Evolutionary conservation across 1,140 invertebrate genomes (phyloP).

Genomic region (Wasmannia auropunctata): DNA sequence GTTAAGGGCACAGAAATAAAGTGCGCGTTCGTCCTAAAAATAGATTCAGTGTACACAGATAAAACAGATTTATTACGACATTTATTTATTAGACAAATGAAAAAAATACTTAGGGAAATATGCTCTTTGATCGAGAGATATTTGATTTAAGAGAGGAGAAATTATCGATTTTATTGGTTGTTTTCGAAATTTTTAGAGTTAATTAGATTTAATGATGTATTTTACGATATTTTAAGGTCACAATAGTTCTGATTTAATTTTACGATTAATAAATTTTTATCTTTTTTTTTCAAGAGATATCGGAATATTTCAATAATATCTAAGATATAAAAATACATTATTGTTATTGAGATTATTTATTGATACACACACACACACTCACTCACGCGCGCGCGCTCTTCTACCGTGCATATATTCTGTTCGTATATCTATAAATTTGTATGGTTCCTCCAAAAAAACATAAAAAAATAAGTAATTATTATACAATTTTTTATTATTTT

Average conservation of each 20-base stretch:
- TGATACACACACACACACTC: too few species aligned
- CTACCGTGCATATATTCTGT: too few species aligned
- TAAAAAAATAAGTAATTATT: too few species aligned
- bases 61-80: background rate
- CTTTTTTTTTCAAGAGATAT: background rate
- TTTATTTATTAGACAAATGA: background rate
- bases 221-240: background rate
- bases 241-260: background rate
- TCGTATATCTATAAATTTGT: too few species aligned
- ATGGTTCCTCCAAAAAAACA: too few species aligned
- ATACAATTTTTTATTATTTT: too few species aligned
- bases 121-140: background rate
- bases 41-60: background rate
- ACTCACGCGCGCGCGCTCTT: too few species aligned
- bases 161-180: background rate
- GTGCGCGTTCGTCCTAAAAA: background rate
- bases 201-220: background rate
- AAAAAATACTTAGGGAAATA: background rate
- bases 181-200: background rate
- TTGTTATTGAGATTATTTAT: too few species aligned
- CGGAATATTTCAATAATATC: background rate
- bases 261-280: background rate
- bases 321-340: background rate
- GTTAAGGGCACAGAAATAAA: slow-evolving; percentile 24
- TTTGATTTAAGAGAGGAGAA: background rate